Evolutionary conservation across 2,888 invertebrate genomes (phyloP).

Genomic region (Ceramica pisi): DNA sequence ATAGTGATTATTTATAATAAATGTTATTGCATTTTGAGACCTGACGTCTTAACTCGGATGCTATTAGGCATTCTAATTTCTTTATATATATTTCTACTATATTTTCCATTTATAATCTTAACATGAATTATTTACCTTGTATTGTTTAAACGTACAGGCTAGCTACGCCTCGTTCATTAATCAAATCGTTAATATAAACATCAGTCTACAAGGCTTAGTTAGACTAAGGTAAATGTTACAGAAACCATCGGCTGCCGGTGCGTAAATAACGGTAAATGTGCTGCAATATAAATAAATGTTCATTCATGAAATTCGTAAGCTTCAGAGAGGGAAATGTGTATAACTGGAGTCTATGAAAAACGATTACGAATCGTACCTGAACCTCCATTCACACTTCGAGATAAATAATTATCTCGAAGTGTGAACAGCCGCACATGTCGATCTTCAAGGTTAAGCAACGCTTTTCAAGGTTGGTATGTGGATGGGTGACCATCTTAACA

Average conservation of each 20-base stretch:
- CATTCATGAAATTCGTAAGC: constrained; percentile 31
- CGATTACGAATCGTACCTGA: background rate
- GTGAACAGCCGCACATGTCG: too few relatives aligned
- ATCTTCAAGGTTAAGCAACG: too few relatives aligned
- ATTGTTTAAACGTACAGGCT: background rate
- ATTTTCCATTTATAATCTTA: constrained; percentile 8
- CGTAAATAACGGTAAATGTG: constrained; percentile 29
- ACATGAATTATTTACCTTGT: background rate
- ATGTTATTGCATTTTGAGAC: background rate
- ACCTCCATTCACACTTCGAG: background rate
- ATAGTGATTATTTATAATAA: background rate
- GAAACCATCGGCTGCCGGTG: constrained; percentile 25
- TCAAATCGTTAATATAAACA: constrained; percentile 29
- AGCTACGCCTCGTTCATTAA: constrained; percentile 26
- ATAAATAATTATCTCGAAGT: too few relatives aligned
- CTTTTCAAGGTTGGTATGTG: too few relatives aligned
- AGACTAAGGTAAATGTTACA: constrained; percentile 26
- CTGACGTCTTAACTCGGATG: background rate
- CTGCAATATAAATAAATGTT: constrained; percentile 33
- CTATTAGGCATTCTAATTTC: background rate
- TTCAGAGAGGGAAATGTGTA: background rate
- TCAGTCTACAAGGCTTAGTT: constrained; percentile 13
- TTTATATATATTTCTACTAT: background rate
- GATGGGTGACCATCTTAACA: too few relatives aligned
- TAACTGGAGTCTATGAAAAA: background rate